Conservation (phyloP, 2,113 vertebrate species). For the Cygnus atratus region DNA sequence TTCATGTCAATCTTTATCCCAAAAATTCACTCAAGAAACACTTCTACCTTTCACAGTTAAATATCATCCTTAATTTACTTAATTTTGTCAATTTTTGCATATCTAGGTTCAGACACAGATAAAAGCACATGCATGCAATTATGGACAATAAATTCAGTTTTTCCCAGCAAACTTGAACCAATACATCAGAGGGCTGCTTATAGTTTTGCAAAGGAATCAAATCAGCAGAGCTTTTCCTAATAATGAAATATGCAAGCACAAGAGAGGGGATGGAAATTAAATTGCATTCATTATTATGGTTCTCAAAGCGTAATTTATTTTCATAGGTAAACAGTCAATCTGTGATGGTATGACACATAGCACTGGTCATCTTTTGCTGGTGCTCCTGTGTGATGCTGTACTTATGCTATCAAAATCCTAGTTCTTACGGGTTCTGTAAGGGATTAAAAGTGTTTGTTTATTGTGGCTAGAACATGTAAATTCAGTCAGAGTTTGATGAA, state of each 20-base stretch:
- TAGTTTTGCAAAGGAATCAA: not conserved
- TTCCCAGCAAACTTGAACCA: rapidly evolving
- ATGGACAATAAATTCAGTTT: not conserved
- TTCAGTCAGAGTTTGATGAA: not conserved
- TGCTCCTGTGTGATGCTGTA: not conserved
- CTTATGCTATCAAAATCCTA: not conserved
- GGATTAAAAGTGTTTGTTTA: not conserved
- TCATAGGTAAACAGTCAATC: not conserved
- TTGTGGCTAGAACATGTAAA: not conserved
- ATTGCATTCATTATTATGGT: not conserved
- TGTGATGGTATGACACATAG: not conserved
- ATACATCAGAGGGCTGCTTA: not conserved
- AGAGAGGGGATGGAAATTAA: not conserved
- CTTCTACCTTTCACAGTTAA: not conserved
- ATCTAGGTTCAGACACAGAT: not conserved
- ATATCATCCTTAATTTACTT: not conserved
- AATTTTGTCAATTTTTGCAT: not conserved
- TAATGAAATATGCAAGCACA: not conserved
- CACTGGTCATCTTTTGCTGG: not conserved
- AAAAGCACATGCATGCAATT: not conserved
- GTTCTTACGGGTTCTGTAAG: not conserved
- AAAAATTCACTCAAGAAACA: not conserved
- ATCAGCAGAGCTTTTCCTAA: not conserved
- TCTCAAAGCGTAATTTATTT: not conserved
- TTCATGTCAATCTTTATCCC: not conserved